These are phyloP conservation scores for Otocyon megalotis DNA, from an alignment of 2,113 vertebrate genomes.

Conservation along the genomic window DNA sequence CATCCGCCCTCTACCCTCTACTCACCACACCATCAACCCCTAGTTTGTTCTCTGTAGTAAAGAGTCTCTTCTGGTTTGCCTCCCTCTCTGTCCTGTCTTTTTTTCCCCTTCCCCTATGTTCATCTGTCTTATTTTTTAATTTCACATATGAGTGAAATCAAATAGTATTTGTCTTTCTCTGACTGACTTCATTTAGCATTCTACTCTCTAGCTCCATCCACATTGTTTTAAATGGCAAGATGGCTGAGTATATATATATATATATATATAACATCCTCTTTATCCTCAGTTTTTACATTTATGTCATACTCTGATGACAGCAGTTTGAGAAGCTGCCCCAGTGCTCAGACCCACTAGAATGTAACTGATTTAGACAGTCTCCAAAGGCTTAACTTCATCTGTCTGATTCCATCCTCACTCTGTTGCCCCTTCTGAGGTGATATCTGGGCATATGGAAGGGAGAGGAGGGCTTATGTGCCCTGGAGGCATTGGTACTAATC, in stretches of 20 bases:
- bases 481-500: not conserved
- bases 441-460: not conserved
- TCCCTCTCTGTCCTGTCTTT: not conserved
- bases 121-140: not conserved
- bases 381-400: not conserved
- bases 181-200: not conserved
- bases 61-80: not conserved
- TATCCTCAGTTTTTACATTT: not conserved
- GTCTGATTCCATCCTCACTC: not conserved
- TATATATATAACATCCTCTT: not conserved
- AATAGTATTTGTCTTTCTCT: not conserved
- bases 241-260: not conserved
- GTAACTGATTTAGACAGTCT: not conserved
- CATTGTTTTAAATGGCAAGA: not conserved
- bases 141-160: not conserved
- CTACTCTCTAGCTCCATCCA: not conserved
- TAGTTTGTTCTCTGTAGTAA: not conserved
- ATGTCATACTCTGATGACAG: too few species aligned
- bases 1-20: accelerated
- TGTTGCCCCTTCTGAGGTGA: accelerated
- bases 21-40: not conserved
- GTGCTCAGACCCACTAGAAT: not conserved
- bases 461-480: not conserved
- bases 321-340: too few species aligned
- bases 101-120: not conserved